phyloP scores from a whole-genome alignment of 2,797 vertebrate genomes.

The Anabas testudineus region DNA sequence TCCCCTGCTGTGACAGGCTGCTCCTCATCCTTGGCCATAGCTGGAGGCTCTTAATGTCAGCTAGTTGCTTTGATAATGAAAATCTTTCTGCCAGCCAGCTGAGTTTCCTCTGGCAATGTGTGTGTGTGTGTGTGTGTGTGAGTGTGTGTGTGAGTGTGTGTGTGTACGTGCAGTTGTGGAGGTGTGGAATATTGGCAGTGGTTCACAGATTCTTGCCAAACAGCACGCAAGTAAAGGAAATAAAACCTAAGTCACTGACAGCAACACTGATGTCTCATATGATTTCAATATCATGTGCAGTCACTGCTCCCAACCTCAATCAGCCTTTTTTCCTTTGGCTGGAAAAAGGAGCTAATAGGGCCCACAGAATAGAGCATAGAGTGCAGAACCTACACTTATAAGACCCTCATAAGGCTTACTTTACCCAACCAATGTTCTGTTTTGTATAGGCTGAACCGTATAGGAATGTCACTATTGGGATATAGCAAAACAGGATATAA shows the following conservation, averaged over 20 bases:
- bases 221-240: not conserved
- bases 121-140: not conserved
- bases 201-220: slow-evolving; percentile 8
- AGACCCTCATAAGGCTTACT: no score
- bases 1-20: slow-evolving; percentile 8
- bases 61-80: slow-evolving; percentile 14
- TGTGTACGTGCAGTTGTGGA: not conserved
- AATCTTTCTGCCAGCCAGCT: slow-evolving; percentile 28
- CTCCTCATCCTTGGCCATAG: slow-evolving; percentile 15
- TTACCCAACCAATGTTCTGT: no score
- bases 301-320: no score
- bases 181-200: slow-evolving; percentile 31
- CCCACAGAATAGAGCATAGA: no score
- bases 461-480: no score
- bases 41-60: slow-evolving; percentile 27
- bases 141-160: slow-evolving; percentile 16
- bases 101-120: slow-evolving; percentile 32
- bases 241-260: not conserved
- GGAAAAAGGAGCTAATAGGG: no score
- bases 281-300: not conserved
- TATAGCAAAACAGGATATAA: no score
- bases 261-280: not conserved
- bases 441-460: no score
- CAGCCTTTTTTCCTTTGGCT: no score
- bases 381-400: no score